Percentiles rank a stretch among this genome's conserved stretches.
phyloP scores from a whole-genome alignment of 2,797 vertebrate genomes.

The Gila robusta region DNA sequence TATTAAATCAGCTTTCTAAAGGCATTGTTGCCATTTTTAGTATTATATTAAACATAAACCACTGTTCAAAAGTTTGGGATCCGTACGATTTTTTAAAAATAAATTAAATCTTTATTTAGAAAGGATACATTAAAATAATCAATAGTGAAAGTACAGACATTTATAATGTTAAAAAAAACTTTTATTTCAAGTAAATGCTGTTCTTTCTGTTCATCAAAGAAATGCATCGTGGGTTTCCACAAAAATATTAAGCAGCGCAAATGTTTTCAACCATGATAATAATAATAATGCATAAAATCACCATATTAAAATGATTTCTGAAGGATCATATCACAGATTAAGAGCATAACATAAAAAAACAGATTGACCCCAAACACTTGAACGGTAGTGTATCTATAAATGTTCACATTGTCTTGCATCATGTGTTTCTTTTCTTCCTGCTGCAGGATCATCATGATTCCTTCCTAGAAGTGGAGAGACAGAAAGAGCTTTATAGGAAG shows the following conservation, averaged over 20 bases:
- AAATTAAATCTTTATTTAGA: neutral
- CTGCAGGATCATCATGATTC: slow-evolving; percentile 88
- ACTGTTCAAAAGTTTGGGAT: neutral
- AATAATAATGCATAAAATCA: neutral
- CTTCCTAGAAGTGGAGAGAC: slow-evolving; percentile 82
- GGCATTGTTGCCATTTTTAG: neutral
- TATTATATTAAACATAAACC: neutral
- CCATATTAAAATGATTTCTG: neutral
- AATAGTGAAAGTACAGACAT: neutral
- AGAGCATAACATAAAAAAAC: neutral
- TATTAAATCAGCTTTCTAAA: neutral
- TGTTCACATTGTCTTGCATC: neutral
- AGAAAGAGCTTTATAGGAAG: slow-evolving; percentile 78
- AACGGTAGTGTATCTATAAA: neutral
- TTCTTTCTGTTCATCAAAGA: neutral
- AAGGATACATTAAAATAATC: neutral
- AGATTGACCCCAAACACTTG: neutral
- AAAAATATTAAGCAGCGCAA: neutral
- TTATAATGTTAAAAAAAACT: neutral
- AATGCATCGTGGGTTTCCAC: neutral
- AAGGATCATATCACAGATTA: neutral
- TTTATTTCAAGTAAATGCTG: neutral
- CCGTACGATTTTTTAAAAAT: too few relatives aligned
- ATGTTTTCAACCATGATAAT: neutral
- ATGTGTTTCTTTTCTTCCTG: neutral